Evolutionary conservation across 2,888 invertebrate genomes (phyloP), one percentile per base, ranked within the genome.

Genomic region (Troides aeacus): DNA sequence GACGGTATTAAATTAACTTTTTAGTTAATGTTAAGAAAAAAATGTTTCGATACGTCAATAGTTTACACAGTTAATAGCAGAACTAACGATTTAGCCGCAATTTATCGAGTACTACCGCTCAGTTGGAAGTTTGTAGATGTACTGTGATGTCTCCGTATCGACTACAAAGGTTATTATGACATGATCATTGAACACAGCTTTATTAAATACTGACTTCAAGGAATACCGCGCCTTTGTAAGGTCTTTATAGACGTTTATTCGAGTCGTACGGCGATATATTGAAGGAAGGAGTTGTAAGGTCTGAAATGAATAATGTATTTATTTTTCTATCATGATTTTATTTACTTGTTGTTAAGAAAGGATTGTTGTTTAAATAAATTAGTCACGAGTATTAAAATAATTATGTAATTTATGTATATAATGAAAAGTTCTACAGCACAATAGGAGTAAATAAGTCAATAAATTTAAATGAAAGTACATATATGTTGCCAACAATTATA

Each of bases 181-280:
- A 61, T 71, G 64, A 36, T 62, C 12, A 56, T 58, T 64, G 66
- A 61, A 66, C 57, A 71, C 24, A 64, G 64, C 61, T 21, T 57
- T 71, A 71, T 71, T 71, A 71, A 71, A 68, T 71, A 71, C 70
- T 64, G 36, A 62, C 70, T 71, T 71, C 70, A 71, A 71, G 70
- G 70, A 68, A 64, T 64, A 70, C 70, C 36, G 64, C 67, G 67
- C 64, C 70, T 71, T 60, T 61, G 70, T 71, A 62, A 66, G 70
- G 61, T 62, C 64, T 67, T 50, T 53, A 64, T 46, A 23, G 21
- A 57, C 53, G 60, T 67, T 64, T 50, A 60, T 68, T 68, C 67
- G 64, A 46, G 67, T 67, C 57, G 64, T 68, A 67, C 67, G 70
- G 57, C 61, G 61, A 62, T 64, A 24, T 61, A 50, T 67, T 64